A percentile compares a stretch with the other conserved stretches of the same genome.
These are phyloP conservation scores for Pelecanus crispus DNA, from an alignment of 2,113 vertebrate genomes.

Conservation along the genomic window DNA sequence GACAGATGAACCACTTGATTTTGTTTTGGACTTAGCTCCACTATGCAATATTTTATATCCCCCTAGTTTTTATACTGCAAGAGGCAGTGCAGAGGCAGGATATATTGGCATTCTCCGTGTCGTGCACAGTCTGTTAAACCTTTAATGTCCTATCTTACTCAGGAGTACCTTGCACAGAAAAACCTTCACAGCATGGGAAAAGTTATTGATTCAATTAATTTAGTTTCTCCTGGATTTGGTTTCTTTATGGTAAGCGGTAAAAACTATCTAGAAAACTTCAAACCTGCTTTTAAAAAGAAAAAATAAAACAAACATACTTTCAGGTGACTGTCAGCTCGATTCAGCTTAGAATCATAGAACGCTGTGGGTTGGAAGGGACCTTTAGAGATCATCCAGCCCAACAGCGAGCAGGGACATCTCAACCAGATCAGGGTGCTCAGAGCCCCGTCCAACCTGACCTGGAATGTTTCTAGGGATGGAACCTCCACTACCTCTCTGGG, in stretches of 20 bases:
- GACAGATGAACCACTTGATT: not conserved
- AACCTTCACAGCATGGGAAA: not conserved
- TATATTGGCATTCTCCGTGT: accelerated
- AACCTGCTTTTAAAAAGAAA: not conserved
- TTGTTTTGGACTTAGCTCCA: not conserved
- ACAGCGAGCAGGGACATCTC: no score
- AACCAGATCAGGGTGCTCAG: no score
- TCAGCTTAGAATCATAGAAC: no score
- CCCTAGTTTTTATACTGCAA: not conserved
- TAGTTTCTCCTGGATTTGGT: no score
- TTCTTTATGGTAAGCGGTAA: not conserved
- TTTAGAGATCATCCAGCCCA: no score
- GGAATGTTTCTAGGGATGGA: no score
- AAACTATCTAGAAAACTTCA: not conserved
- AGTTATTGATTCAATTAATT: not conserved
- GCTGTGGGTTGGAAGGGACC: no score
- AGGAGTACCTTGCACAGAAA: not conserved
- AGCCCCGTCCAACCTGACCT: no score
- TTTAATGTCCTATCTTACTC: not conserved
- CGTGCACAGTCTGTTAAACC: not conserved
- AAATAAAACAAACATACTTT: not conserved
- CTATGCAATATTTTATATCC: not conserved
- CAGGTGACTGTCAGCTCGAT: no score
- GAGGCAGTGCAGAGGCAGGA: not conserved
- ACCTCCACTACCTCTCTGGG: no score